Percentiles rank a stretch among this genome's conserved stretches.
Evolutionary conservation across 2,113 vertebrate genomes (phyloP).

Genomic region (Xenotilapia leptura): DNA sequence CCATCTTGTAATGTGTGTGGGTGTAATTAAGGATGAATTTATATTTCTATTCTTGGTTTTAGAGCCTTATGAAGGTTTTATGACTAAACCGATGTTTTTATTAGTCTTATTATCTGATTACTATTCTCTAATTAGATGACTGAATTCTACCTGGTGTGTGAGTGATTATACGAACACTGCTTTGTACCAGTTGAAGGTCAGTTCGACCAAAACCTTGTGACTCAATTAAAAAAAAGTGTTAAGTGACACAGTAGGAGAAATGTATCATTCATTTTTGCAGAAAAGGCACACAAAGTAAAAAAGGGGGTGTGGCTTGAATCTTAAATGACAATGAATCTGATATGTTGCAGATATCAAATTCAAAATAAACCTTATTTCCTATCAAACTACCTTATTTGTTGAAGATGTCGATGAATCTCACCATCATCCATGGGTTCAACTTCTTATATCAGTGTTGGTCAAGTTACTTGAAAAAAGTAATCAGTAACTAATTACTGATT

Average conservation of each 20-base stretch:
- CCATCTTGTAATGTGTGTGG: neutral
- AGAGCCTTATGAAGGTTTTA: neutral
- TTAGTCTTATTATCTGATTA: neutral
- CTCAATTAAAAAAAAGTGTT: neutral
- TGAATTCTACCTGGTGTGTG: neutral
- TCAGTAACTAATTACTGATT: neutral
- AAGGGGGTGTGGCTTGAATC: neutral
- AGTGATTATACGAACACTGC: neutral
- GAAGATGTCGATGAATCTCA: neutral
- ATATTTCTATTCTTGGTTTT: neutral
- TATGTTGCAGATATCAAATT: neutral
- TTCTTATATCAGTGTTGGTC: neutral
- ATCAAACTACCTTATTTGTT: neutral
- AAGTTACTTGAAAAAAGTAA: neutral
- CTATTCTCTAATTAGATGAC: neutral
- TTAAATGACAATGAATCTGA: neutral
- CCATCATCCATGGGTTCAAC: neutral
- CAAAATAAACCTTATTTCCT: neutral
- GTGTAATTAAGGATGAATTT: neutral
- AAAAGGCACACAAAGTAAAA: neutral
- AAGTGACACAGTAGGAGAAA: neutral
- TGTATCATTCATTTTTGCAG: neutral
- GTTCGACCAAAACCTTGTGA: neutral
- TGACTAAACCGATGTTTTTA: neutral
- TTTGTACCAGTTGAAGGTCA: neutral